These are phyloP conservation scores for Drosophila rhopaloa DNA, from an alignment of 1,140 invertebrate genomes.

Conservation along the genomic window DNA sequence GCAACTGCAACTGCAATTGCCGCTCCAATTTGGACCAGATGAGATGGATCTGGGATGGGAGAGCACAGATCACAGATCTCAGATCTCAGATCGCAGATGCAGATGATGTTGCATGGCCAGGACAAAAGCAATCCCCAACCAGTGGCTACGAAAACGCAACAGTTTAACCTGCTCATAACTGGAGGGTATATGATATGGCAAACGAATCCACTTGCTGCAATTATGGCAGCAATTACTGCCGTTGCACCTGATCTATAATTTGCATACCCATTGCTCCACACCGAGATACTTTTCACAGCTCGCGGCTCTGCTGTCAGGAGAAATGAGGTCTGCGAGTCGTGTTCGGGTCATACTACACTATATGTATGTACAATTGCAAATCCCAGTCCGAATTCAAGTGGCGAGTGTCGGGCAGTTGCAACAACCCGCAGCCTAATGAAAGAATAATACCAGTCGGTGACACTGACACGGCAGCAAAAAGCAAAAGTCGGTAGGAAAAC, in stretches of 20 bases:
- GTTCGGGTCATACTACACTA: background rate
- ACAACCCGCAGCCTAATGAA: constrained; percentile 66
- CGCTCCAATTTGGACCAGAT: constrained; percentile 53
- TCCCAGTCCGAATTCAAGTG: constrained; percentile 32
- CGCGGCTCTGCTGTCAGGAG: constrained; percentile 65
- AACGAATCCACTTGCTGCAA: constrained; percentile 78
- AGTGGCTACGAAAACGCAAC: constrained; percentile 61
- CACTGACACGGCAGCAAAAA: constrained; percentile 63
- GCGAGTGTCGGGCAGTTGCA: constrained; percentile 45
- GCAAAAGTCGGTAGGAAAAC: constrained; percentile 21
- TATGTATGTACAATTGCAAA: constrained; percentile 35
- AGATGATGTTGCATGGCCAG: constrained; percentile 38
- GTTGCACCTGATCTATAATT: constrained; percentile 78
- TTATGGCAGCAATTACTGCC: constrained; percentile 75
- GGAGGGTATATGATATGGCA: constrained; percentile 72
- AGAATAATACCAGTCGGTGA: constrained; percentile 71
- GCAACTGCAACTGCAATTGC: constrained; percentile 63
- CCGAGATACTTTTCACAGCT: constrained; percentile 79
- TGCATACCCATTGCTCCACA: constrained; percentile 63
- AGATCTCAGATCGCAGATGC: background rate
- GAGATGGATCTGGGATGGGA: constrained; percentile 30
- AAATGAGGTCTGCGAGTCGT: constrained; percentile 44
- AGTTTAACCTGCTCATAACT: constrained; percentile 80
- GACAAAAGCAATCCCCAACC: constrained; percentile 9
- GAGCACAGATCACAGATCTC: background rate